Base-by-base conservation (phyloP, 2,797 vertebrate species). In the Hypotaenidia okinawae region DNA sequence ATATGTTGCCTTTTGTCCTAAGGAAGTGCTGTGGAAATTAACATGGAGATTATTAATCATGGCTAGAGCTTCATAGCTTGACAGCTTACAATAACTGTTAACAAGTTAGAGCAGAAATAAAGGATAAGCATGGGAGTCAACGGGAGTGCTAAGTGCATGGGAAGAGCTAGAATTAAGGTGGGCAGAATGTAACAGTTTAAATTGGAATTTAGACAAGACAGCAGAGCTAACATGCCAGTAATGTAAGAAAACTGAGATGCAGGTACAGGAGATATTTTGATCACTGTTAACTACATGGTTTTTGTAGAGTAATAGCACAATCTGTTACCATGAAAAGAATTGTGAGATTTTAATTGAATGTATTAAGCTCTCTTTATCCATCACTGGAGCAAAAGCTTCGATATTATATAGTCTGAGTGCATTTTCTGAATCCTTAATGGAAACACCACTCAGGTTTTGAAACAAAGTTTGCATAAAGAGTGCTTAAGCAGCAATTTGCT, bases 201-300 rank as follows among this genome's bases (percentile, higher is more conserved):
- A 30, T 9, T 62, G 52, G 57, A 94, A 73, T 86, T 93, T 74
- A 82, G 76, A 77, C 61, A 82, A 77, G 94, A 66, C 25, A 89
- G 70, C 43, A 82, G 28, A 90, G 13, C 18, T 78, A 90, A 91
- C 51, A 64, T 43, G 52, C 24, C 80, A 89, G 30, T 14, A 90
- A 89, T 13, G 49, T 74, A 64, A 43, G 86, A 77, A 90, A 76
- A 83, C 33, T 39, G 74, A 73, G 49, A 47, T 70, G 33, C 39
- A 89, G 77, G 30, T 74, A 90, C 18, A 89, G 62, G 13, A 91
- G 73, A 49, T 64, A 72, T 88, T 93, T 97, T 95, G 73, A 96
- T 94, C 51, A 43, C 85, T 93, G 45, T 24, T 76, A 94, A 69
- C 78, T 95, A 95, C 84, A 89, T 64, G 82, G 62, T 61, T 96